Conservation (phyloP, 2,113 vertebrate genomes). For the Callithrix jacchus region DNA sequence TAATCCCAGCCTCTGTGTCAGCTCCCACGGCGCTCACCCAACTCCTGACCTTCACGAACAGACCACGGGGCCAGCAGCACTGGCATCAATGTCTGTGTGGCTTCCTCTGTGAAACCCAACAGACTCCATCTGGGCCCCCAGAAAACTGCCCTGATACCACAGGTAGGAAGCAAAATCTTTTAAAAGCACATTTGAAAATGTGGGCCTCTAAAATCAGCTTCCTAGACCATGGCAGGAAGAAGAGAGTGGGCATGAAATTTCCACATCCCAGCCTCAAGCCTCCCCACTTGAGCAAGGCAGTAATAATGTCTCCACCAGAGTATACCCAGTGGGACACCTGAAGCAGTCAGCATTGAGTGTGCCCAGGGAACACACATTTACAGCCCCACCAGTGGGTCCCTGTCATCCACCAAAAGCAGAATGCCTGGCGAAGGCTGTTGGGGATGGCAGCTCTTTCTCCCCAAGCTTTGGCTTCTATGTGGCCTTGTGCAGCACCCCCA, state of each 20-base stretch:
- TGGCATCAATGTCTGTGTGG: neutral
- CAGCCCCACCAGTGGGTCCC: neutral
- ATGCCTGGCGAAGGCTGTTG: neutral
- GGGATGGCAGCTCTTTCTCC: neutral
- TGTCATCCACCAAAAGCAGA: neutral
- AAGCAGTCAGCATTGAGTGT: neutral
- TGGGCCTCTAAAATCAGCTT: neutral
- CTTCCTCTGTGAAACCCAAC: neutral
- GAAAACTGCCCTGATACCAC: neutral
- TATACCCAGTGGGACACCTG: neutral
- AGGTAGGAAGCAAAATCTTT: neutral
- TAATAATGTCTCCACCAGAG: rapidly evolving
- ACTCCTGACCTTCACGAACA: neutral
- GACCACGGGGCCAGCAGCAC: rapidly evolving
- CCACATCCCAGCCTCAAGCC: rapidly evolving
- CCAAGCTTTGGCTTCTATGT: neutral
- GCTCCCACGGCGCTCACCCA: rapidly evolving
- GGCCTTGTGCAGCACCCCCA: neutral
- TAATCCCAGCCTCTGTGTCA: neutral
- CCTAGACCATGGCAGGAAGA: neutral
- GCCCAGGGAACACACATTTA: neutral
- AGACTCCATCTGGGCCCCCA: neutral
- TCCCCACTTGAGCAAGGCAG: neutral
- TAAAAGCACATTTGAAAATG: neutral
- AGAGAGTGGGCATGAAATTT: rapidly evolving